Base-by-base conservation (phyloP, 2,888 invertebrate species). In the Achlya flavicornis region DNA sequence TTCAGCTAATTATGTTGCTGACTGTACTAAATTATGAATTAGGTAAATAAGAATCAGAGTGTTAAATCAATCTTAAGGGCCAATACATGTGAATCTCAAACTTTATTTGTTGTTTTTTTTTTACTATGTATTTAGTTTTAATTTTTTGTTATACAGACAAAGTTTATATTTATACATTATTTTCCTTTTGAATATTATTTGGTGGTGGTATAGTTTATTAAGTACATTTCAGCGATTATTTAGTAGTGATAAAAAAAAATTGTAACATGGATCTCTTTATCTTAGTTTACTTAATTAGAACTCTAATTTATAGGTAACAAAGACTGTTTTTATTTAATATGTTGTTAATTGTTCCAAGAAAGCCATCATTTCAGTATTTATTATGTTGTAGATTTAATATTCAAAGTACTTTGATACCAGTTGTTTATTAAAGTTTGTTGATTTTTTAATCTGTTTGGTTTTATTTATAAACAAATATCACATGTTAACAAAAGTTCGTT, bases 371-470 rank as follows among this genome's bases (percentile, higher is more conserved):
- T 53, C 53, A 53, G 4, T 19, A 5, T 7, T 53, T 19, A 48
- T 19, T 19, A 14, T 53, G 10, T 53, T 53, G 53, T 19, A 48
- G 48, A 14, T 48, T 7, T 16, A 19, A 10, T 53, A 8, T 19
- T 19, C 11, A 53, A 53, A 19, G 53, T 10, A 46, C 46, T 46
- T 53, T 2, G 14, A 3, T 46, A 33, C 38, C 8, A 53, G 19
- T 19, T 53, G 53, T 53, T 19, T 53, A 53, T 53, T 53, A 53
- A 53, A 53, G 53, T 53, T 53, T 53, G n/a, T 53, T 53, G 3
- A 14, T 19, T 53, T n/a, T 41, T 41, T 26, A 26, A 41, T 41
- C 11, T 12, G 4, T 41, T 11, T 41, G 12, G 12, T 41, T 41
- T 41, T 12, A 41, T 41, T 41, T 41, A 10, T 38, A 7, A 41